Conservation (phyloP, 2,797 vertebrate genomes). For the Malurus leucopterus region DNA sequence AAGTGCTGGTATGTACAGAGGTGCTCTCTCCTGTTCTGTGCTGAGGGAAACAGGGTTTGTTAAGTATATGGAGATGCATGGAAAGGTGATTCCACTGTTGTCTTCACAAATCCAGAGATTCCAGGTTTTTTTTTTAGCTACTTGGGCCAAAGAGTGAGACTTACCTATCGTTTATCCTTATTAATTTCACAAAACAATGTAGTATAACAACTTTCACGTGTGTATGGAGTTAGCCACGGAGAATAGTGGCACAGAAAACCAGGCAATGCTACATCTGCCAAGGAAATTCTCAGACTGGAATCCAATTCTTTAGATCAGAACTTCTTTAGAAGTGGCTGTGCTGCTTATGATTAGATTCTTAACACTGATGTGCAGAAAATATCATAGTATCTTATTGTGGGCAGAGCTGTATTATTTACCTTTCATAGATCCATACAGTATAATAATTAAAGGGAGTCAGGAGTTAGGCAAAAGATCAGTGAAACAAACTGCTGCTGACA, state of each 20-base stretch:
- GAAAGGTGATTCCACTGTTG: not conserved
- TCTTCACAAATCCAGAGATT: not conserved
- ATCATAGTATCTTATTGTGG: not conserved
- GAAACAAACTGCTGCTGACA: constrained; percentile 17
- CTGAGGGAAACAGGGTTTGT: not conserved
- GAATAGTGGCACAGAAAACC: not conserved
- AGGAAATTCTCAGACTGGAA: not conserved
- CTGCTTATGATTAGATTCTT: not conserved
- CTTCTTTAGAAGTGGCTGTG: not conserved
- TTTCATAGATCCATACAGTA: not conserved
- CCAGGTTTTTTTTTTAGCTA: not conserved
- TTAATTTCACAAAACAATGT: not conserved
- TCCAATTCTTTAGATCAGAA: not conserved
- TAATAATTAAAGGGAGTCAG: not conserved
- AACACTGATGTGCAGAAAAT: not conserved
- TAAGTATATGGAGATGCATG: fast-evolving
- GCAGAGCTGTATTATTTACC: not conserved
- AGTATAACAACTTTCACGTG: fast-evolving
- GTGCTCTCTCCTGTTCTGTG: not conserved
- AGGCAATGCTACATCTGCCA: not conserved
- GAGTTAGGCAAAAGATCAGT: not conserved
- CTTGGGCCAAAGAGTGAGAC: not conserved
- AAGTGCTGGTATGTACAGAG: fast-evolving
- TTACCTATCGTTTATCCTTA: not conserved
- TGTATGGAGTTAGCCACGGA: not conserved